Percentiles rank a stretch among this genome's conserved stretches.
These are phyloP conservation scores for Mystacornis crossleyi DNA, from an alignment of 2,113 vertebrate species.

Conservation along the genomic window DNA sequence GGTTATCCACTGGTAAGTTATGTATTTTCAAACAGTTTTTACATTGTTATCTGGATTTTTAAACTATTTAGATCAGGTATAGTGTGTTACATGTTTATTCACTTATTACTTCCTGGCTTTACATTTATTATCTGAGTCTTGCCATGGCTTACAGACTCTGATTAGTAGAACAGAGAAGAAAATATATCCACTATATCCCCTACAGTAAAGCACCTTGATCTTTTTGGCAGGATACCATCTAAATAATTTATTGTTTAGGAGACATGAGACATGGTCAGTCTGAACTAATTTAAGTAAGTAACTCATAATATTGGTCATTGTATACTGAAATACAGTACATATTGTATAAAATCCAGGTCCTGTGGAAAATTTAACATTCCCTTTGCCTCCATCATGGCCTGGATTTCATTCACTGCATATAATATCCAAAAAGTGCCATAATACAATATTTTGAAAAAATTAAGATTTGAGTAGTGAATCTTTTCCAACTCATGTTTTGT, in stretches of 20 bases:
- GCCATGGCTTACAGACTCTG: not conserved
- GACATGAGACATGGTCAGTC: not conserved
- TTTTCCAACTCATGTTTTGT: not conserved
- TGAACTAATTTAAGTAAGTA: not conserved
- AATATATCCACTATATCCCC: not conserved
- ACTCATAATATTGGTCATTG: not conserved
- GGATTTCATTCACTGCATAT: not conserved
- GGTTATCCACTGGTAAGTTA: not conserved
- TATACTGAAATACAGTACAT: not conserved
- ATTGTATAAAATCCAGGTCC: not conserved
- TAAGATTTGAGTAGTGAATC: not conserved
- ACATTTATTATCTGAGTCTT: not conserved
- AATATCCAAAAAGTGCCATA: not conserved
- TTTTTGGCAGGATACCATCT: not conserved
- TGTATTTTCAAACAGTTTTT: not conserved
- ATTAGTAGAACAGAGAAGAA: not conserved
- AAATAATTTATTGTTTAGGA: not conserved
- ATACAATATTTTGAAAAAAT: not conserved
- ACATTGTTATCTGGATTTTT: not conserved
- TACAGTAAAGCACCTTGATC: not conserved
- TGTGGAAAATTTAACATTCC: not conserved
- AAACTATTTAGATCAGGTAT: not conserved
- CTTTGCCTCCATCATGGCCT: not conserved
- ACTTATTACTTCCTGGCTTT: not conserved
- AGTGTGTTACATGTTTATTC: not conserved